Base-by-base conservation (phyloP, 2,888 invertebrate genomes). In the Lithophane leautieri region DNA sequence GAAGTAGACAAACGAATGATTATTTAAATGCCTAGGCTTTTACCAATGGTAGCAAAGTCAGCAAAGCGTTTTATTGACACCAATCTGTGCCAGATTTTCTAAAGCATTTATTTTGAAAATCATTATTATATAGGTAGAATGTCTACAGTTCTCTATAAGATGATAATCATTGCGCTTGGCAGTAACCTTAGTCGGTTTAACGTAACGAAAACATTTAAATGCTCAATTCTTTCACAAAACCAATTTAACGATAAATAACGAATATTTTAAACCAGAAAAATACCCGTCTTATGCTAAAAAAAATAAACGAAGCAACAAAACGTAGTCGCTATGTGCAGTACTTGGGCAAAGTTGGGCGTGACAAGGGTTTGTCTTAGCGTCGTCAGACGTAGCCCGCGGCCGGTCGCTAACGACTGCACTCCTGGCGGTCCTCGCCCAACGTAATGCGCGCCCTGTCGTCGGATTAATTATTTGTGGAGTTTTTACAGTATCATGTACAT, bases 391-490 rank as follows among this genome's bases (percentile, higher is more conserved):
- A 60, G 83, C 81, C 81, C 11, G 44, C 34, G 81, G 81, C 62
- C 22, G 28, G 19, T n/a, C 79, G 79, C 83, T 81, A 81, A 81
- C 81, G 81, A 81, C 81, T 79, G 81, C 83, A 74, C 74, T 81
- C 60, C 67, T 58, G 42, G 73, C 78, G 28, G 58, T 66, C 54
- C 65, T 60, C 4, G 52, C 56, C 40, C 78, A 73, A 70, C 79
- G 70, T 79, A 81, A 81, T 74, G 44, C 74, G 52, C 42, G 34
- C 72, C 60, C 60, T 47, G 69, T 70, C 63, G 69, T 70, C 70
- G 44, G 61, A 81, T 73, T 82, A 73, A 70, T 82, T 81, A 81
- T 82, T 82, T 78, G 66, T 34, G 25, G 22, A 82, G 66, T 82
- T 82, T 80, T 77, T 54, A 54, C 28, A 69, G 50, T 52, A 74